Evolutionary conservation across 2,888 invertebrate species (phyloP).

Genomic region (Escarpia spicata): DNA sequence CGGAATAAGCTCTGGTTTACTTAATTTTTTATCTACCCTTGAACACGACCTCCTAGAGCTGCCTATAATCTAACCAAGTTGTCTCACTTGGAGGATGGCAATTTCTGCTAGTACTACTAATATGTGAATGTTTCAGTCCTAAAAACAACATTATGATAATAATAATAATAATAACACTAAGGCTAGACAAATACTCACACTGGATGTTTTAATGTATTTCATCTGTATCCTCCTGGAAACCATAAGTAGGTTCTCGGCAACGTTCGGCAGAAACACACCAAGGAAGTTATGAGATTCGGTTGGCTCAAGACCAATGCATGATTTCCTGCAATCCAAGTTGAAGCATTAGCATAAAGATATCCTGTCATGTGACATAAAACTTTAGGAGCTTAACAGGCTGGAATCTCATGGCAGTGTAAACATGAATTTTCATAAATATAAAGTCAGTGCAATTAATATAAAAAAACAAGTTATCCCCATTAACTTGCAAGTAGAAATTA

Average conservation of each 20-base stretch:
- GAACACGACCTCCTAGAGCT: too few species aligned
- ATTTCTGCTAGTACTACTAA: too few species aligned
- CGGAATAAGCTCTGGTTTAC: too few species aligned
- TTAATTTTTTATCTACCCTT: too few species aligned
- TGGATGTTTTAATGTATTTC: slow-evolving; percentile 39
- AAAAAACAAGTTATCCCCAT: too few species aligned
- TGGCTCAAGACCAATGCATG: slow-evolving; percentile 51
- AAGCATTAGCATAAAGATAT: not conserved
- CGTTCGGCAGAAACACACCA: slow-evolving; percentile 53
- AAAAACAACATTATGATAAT: slow-evolving; percentile 14
- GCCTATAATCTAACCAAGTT: too few species aligned
- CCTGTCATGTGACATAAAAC: not conserved
- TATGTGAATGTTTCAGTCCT: too few species aligned
- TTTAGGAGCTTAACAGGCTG: not conserved
- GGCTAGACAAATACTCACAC: slow-evolving; percentile 30
- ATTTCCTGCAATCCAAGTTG: slow-evolving; percentile 40
- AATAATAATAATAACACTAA: not conserved
- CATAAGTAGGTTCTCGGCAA: slow-evolving; percentile 55
- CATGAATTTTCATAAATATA: not conserved
- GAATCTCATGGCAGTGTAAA: not conserved
- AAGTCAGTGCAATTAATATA: not conserved
- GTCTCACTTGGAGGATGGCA: too few species aligned
- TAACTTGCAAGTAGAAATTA: too few species aligned
- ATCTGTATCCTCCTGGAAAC: slow-evolving; percentile 59
- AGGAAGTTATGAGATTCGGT: slow-evolving; percentile 49